phyloP scores from a whole-genome alignment of 2,888 invertebrate genomes.

The Corbicula japonica region DNA sequence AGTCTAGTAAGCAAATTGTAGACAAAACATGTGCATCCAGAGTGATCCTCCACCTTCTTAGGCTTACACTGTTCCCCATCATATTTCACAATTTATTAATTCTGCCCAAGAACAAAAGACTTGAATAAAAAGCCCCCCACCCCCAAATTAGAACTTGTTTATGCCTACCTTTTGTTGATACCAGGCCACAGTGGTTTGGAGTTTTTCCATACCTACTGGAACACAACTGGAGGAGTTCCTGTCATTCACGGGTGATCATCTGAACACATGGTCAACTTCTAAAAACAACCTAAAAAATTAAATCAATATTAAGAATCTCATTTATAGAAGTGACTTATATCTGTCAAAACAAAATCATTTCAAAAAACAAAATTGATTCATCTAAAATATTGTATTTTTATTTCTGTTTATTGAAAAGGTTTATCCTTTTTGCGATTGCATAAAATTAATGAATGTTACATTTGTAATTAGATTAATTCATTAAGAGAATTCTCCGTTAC shows the following conservation, averaged over 20 bases:
- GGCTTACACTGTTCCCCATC: neutral
- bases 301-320: no score
- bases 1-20: neutral
- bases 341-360: no score
- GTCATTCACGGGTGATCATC: neutral
- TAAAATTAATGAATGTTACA: no score
- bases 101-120: neutral
- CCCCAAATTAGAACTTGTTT: neutral
- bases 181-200: slow-evolving; percentile 83
- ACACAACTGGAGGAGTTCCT: neutral
- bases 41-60: neutral
- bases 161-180: slow-evolving; percentile 82
- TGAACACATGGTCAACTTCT: no score
- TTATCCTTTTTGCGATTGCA: no score
- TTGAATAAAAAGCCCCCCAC: neutral
- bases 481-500: no score
- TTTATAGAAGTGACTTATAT: no score
- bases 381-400: no score
- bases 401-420: no score
- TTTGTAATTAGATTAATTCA: no score
- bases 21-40: neutral
- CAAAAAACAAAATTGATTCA: no score
- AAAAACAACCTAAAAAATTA: no score
- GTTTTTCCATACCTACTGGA: slow-evolving; percentile 80
- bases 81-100: neutral